phyloP scores from a whole-genome alignment of 2,888 invertebrate genomes.

The Dryobotodes eremita region DNA sequence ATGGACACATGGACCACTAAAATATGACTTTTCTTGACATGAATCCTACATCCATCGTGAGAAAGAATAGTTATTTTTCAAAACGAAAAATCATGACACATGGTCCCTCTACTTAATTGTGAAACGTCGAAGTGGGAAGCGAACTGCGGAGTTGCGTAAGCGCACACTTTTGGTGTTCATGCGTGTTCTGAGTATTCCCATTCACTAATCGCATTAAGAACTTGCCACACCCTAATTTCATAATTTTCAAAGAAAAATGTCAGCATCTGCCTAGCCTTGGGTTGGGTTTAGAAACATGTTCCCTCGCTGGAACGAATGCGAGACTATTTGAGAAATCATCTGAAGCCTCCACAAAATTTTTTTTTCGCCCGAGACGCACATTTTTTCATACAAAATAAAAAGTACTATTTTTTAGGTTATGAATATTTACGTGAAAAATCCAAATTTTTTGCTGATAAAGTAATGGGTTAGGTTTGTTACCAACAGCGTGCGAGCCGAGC shows the following conservation, averaged over 20 bases:
- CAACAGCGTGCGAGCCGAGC: no score
- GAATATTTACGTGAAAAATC: no score
- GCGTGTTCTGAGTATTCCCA: slow-evolving; percentile 54
- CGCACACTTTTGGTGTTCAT: slow-evolving; percentile 50
- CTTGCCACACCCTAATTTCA: slow-evolving; percentile 35
- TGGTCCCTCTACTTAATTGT: slow-evolving; percentile 62
- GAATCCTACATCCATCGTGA: background rate
- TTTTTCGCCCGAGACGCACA: no score
- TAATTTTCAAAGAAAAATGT: background rate
- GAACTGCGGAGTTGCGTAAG: slow-evolving; percentile 57
- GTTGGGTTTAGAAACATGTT: no score
- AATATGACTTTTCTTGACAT: background rate
- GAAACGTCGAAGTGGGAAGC: slow-evolving; percentile 70
- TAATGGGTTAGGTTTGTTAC: no score
- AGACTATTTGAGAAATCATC: no score
- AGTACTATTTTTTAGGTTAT: no score
- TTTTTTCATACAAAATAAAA: no score
- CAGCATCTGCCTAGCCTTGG: no score
- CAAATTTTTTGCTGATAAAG: no score
- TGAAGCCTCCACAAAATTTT: no score
- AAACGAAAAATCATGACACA: background rate
- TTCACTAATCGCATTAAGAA: slow-evolving; percentile 49
- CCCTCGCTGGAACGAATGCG: no score
- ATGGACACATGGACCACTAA: background rate
- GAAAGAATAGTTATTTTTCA: background rate